Percentiles rank a stretch among this genome's conserved stretches.
Conservation (phyloP, 1,140 invertebrate genomes). For the Lucilia cuprina region DNA sequence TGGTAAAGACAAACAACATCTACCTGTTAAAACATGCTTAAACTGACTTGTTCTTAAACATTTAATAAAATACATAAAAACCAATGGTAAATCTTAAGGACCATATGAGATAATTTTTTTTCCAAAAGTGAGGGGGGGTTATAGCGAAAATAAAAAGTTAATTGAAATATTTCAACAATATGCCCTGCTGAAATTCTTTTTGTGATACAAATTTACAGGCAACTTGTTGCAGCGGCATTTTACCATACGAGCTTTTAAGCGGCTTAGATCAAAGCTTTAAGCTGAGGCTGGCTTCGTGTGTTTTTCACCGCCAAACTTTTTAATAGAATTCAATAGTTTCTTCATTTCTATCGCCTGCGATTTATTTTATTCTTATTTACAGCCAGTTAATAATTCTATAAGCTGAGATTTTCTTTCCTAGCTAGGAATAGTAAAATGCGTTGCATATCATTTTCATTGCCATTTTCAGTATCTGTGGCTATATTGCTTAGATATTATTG, state of each 20-base stretch:
- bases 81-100: too few relatives aligned
- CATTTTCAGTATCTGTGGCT: too few relatives aligned
- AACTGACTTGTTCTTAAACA: background rate
- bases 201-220: background rate
- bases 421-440: background rate
- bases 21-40: background rate
- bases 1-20: background rate
- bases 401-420: background rate
- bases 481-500: background rate
- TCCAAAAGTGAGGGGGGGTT: background rate
- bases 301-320: background rate
- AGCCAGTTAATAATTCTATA: background rate
- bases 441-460: background rate
- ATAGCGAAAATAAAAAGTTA: slow-evolving; percentile 48
- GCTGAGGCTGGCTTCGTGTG: slow-evolving; percentile 7
- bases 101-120: background rate
- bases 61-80: background rate
- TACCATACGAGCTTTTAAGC: slow-evolving; percentile 20
- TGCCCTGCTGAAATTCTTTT: slow-evolving; percentile 11
- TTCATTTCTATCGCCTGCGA: slow-evolving; percentile 34
- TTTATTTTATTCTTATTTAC: slow-evolving; percentile 27
- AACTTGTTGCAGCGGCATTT: slow-evolving; percentile 35
- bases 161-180: slow-evolving; percentile 61
- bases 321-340: slow-evolving; percentile 32
- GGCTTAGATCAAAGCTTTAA: background rate